A percentile compares a stretch with the other conserved stretches of the same genome.
Conservation (phyloP, 2,888 invertebrate genomes). For the Metalampra italica region DNA sequence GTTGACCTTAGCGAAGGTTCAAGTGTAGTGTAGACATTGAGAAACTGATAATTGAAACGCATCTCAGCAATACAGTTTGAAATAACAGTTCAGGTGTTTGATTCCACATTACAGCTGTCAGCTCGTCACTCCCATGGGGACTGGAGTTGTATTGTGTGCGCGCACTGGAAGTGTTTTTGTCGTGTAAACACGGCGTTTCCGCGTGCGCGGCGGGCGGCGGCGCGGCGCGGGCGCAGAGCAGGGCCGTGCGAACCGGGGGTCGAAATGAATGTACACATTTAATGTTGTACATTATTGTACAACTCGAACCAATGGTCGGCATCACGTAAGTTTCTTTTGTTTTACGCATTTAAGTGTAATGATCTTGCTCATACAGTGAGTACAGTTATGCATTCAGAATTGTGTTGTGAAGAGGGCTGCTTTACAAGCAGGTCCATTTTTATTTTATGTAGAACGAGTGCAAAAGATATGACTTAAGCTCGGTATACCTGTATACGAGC, state of each 20-base stretch:
- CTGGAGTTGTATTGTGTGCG: conserved; percentile 44
- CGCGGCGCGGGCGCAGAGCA: conserved; percentile 13
- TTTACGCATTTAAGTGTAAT: conserved; percentile 41
- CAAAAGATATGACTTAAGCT: too few relatives aligned
- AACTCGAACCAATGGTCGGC: conserved; percentile 47
- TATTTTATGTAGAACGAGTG: too few relatives aligned
- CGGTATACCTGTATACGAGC: too few relatives aligned
- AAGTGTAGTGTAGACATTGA: too few relatives aligned
- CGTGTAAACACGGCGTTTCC: conserved; percentile 60
- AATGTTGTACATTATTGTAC: too few relatives aligned
- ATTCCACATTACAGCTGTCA: not conserved
- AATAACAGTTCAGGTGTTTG: conserved; percentile 3
- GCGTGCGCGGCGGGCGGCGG: conserved; percentile 56
- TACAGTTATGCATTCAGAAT: not conserved
- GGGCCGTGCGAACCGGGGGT: conserved; percentile 69
- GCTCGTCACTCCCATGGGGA: conserved; percentile 16
- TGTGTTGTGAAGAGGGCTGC: not conserved
- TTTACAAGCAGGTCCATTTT: too few relatives aligned
- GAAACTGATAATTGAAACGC: not conserved
- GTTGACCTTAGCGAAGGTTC: not conserved
- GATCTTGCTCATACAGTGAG: conserved; percentile 20
- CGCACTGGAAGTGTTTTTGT: conserved; percentile 49
- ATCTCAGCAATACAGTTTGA: conserved; percentile 4
- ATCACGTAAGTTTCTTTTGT: conserved; percentile 63
- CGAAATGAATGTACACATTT: conserved; percentile 14